phyloP scores from a whole-genome alignment of 2,888 invertebrate species.

The Parapristionchus giblindavisi region DNA sequence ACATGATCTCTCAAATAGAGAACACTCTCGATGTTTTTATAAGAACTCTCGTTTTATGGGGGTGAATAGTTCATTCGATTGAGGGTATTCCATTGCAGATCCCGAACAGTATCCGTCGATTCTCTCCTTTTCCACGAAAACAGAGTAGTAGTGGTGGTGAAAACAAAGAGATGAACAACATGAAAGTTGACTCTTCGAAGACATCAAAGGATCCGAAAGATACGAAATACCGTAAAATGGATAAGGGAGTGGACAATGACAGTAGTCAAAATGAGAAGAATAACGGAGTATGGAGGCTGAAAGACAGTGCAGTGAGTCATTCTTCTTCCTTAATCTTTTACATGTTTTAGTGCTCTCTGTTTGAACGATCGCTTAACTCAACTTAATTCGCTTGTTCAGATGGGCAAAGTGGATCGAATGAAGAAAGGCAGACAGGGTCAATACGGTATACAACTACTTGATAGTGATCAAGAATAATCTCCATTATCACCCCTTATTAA shows the following conservation, averaged over 20 bases:
- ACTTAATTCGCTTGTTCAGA: constrained; percentile 2
- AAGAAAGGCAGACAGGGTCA: constrained; percentile 34
- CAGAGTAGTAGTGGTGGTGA: constrained; percentile 13
- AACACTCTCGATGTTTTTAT: too few species aligned
- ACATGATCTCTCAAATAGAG: too few species aligned
- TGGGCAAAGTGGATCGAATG: constrained; percentile 29
- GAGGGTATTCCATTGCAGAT: constrained; percentile 12
- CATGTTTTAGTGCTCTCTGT: background rate
- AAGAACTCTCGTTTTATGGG: too few species aligned
- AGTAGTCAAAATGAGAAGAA: constrained; percentile 1
- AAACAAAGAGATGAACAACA: constrained; percentile 14
- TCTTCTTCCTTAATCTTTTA: background rate
- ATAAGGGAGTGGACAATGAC: background rate
- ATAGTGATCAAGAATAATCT: constrained; percentile 25
- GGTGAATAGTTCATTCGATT: background rate
- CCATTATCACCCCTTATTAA: too few species aligned
- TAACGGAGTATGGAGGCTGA: constrained; percentile 25
- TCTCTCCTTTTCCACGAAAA: constrained; percentile 33
- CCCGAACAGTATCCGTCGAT: constrained; percentile 23
- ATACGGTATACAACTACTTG: constrained; percentile 36
- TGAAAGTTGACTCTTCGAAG: background rate
- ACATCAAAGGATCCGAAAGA: constrained; percentile 11
- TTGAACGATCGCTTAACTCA: background rate
- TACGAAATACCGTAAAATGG: constrained; percentile 32
- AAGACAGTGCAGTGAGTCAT: constrained; percentile 30